phyloP scores from a whole-genome alignment of 2,888 invertebrate genomes.

The Balanococcus diminutus region DNA sequence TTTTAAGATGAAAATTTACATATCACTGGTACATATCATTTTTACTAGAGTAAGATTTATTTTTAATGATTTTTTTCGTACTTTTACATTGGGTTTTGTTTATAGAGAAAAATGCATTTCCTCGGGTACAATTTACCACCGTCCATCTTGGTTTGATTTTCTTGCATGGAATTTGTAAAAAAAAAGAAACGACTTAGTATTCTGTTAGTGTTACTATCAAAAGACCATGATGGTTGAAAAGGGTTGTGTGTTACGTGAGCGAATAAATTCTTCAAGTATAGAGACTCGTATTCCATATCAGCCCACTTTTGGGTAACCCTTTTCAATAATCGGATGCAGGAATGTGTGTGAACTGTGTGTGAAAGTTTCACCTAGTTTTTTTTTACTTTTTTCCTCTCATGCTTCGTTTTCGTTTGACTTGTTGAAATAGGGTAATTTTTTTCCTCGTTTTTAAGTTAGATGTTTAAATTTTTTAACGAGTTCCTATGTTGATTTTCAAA shows the following conservation, averaged over 20 bases:
- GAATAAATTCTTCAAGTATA: background rate
- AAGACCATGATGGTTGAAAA: background rate
- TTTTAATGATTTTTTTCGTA: background rate
- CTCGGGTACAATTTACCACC: background rate
- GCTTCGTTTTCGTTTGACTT: slow-evolving; percentile 2
- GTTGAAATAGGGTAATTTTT: slow-evolving; percentile 31
- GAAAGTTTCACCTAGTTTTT: background rate
- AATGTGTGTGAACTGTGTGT: background rate
- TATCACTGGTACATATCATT: slow-evolving; percentile 1
- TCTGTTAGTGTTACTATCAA: background rate
- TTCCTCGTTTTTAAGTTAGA: background rate
- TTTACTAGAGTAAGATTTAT: background rate
- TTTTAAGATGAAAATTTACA: slow-evolving; percentile 15
- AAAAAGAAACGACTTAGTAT: background rate
- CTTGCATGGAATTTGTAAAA: background rate
- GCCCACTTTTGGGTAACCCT: background rate
- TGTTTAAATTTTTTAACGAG: background rate
- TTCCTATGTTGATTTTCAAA: background rate
- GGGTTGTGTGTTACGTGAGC: background rate
- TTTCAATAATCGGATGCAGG: background rate
- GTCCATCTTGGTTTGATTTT: slow-evolving; percentile 10
- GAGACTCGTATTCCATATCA: background rate
- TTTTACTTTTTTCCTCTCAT: background rate
- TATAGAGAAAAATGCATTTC: background rate
- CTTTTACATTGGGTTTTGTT: background rate